Base-by-base conservation (phyloP, 2,888 invertebrate species). In the Syrista parreyssii region DNA sequence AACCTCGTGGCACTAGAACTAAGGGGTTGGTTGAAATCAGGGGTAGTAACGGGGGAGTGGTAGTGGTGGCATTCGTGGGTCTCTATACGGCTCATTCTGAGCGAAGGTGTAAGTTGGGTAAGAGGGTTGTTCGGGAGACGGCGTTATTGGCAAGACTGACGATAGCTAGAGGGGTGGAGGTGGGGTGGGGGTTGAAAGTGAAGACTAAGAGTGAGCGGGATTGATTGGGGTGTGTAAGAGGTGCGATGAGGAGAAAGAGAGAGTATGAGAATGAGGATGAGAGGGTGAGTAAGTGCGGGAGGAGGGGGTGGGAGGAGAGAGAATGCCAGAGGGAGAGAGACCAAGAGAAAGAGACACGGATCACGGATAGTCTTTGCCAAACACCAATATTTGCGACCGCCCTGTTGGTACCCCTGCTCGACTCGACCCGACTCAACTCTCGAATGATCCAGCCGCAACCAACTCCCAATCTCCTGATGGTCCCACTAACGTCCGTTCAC, bases 331-430 rank as follows among this genome's bases (percentile, higher is more conserved):
- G 85, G 86, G 84, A 83, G 78, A 79, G 82, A 78, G 77, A 77
- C 23, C 69, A 35, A 73, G 87, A 87, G 86, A 90, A 87, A 88
- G 89, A 88, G 89, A 89, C 88, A 88, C 88, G 89, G 87, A 88
- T 90, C 89, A 87, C 88, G 90, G 91, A 89, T 91, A 89, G 91
- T 91, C 91, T 91, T 91, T 91, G 90, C 89, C 91, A 91, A 91
- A 91, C 89, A 91, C 89, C 89, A 91, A 91, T 91, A 91, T 91
- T 91, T 91, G 91, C 91, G 89, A 89, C 88, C 89, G 87, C 89
- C 89, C 90, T 90, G 90, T 89, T 89, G 90, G 90, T 91, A 90
- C 88, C 90, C 85, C 88, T 86, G 88, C 89, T 88, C 88, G 87
- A 88, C 88, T 88, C 89, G 86, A 87, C 88, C 88, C 86, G 86